Conservation (phyloP, 1,140 invertebrate genomes). For the Ostrea edulis region DNA sequence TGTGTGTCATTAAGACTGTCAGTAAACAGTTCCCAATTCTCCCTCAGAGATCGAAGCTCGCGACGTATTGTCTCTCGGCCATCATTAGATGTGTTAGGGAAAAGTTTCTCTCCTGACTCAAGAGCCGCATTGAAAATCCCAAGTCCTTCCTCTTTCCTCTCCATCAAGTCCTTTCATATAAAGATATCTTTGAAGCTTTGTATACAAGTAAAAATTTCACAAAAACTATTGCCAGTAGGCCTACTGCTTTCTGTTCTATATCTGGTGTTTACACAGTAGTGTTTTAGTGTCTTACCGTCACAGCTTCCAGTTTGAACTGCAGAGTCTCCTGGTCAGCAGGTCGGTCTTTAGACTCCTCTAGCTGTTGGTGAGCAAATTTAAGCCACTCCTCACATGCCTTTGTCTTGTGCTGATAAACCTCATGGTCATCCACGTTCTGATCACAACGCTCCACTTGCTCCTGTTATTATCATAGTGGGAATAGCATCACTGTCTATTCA, state of each 20-base stretch:
- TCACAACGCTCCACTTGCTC: constrained; percentile 74
- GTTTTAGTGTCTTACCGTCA: constrained; percentile 70
- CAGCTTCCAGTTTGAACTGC: constrained; percentile 83
- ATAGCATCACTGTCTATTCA: neutral
- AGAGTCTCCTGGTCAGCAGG: constrained; percentile 84
- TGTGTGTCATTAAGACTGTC: constrained; percentile 91
- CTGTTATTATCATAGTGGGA: constrained; percentile 52
- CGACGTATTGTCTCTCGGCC: constrained; percentile 90
- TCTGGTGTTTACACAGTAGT: too few species aligned
- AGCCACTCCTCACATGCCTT: constrained; percentile 81
- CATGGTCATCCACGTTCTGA: constrained; percentile 74
- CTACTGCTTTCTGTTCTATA: too few species aligned
- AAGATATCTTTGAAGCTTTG: neutral
- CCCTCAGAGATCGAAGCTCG: constrained; percentile 89
- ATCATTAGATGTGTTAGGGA: constrained; percentile 91
- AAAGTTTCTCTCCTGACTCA: constrained; percentile 91
- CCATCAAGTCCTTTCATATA: constrained; percentile 62
- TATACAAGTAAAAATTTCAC: neutral
- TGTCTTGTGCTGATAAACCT: constrained; percentile 67
- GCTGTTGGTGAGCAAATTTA: constrained; percentile 83
- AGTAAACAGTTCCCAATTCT: constrained; percentile 89
- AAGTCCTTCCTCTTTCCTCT: constrained; percentile 85
- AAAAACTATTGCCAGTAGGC: neutral
- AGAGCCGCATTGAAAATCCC: constrained; percentile 88
- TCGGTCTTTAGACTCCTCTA: constrained; percentile 82